Percentiles rank a stretch among this genome's conserved stretches.
Conservation (phyloP, 2,888 invertebrate species). For the Mimumesa dahlbomi region DNA sequence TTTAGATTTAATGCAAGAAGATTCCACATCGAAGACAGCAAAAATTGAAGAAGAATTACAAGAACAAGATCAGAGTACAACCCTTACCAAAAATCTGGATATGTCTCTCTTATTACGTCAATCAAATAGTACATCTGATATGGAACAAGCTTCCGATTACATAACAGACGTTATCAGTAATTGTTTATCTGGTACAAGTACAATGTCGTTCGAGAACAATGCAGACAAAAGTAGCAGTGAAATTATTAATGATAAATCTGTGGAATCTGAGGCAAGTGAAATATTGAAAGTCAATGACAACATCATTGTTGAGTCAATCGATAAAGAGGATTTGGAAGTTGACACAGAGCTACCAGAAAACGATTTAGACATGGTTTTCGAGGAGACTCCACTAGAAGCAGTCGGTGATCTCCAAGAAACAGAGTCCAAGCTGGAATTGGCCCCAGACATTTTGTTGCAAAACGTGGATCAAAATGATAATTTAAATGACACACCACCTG, state of each 20-base stretch:
- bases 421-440: conserved; percentile 56
- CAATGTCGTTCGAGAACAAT: conserved; percentile 19
- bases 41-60: conserved; percentile 30
- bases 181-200: conserved; percentile 41
- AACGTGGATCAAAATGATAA: conserved; percentile 48
- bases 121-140: conserved; percentile 33
- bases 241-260: conserved; percentile 4
- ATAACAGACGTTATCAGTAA: conserved; percentile 58
- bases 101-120: conserved; percentile 59
- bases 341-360: conserved; percentile 25
- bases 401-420: conserved; percentile 50
- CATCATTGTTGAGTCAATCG: conserved; percentile 23
- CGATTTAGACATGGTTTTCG: conserved; percentile 51
- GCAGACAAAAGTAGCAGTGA: conserved; percentile 17
- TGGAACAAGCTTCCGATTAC: conserved; percentile 49
- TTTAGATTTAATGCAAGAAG: conserved; percentile 62
- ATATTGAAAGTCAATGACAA: conserved; percentile 31
- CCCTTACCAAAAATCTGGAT: conserved; percentile 55
- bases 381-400: conserved; percentile 35
- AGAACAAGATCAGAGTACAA: conserved; percentile 27
- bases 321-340: conserved; percentile 35
- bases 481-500: conserved; percentile 46
- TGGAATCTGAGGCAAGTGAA: conserved; percentile 10
- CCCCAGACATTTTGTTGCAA: conserved; percentile 60
- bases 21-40: conserved; percentile 28